A percentile compares a stretch with the other conserved stretches of the same genome.
Evolutionary conservation across 1,140 invertebrate genomes (phyloP).

Genomic region (Drosophila grimshawi): DNA sequence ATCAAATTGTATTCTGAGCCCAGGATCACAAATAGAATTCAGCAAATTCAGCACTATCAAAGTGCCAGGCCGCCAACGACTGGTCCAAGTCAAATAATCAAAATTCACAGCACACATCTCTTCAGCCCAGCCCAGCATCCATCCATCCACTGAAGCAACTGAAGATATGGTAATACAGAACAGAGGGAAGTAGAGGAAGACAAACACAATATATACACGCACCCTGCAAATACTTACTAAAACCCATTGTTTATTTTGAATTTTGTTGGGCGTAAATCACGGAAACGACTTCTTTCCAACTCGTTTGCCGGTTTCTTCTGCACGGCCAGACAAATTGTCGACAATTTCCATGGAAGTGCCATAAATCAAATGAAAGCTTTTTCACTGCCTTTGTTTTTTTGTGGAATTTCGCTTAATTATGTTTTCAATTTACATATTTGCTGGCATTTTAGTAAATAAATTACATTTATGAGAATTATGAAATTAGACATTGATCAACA

Average conservation of each 20-base stretch:
- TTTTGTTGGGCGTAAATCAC: conserved; percentile 80
- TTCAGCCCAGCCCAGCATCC: too few relatives aligned
- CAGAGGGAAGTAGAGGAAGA: neutral
- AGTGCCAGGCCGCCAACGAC: conserved; percentile 63
- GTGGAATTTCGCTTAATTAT: conserved; percentile 66
- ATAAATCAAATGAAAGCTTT: conserved; percentile 76
- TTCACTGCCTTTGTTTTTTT: conserved; percentile 45
- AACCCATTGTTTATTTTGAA: conserved; percentile 77
- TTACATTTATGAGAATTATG: neutral
- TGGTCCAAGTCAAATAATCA: conserved; percentile 69
- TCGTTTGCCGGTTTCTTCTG: conserved; percentile 49
- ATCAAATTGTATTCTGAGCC: conserved; percentile 35
- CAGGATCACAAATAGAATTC: conserved; percentile 32
- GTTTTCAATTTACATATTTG: conserved; percentile 37
- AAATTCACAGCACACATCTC: conserved; percentile 12
- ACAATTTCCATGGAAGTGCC: conserved; percentile 81
- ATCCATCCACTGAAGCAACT: neutral
- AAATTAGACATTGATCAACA: conserved; percentile 6
- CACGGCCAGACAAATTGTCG: conserved; percentile 79
- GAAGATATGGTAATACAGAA: conserved; percentile 21
- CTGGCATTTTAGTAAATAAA: conserved; percentile 35
- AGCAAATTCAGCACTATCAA: conserved; percentile 77
- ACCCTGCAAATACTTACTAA: conserved; percentile 67
- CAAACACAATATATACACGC: conserved; percentile 34
- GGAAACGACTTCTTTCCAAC: conserved; percentile 71